A percentile compares a stretch with the other conserved stretches of the same genome.
Evolutionary conservation across 2,797 vertebrate species (phyloP).

Genomic region (Tragopan temminckii): DNA sequence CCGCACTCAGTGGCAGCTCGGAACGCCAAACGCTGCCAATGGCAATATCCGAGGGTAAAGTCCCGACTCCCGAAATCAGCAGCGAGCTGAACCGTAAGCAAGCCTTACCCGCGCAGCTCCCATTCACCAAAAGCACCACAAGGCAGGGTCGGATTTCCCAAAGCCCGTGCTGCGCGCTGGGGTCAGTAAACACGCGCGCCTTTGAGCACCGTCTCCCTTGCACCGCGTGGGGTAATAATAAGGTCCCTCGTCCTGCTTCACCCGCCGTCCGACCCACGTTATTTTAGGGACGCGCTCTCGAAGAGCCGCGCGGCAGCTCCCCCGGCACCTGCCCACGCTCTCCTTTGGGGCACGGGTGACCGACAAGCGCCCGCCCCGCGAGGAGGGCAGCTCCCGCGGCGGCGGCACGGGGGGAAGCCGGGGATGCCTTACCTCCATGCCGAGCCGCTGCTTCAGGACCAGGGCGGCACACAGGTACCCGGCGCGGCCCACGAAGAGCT

Average conservation of each 20-base stretch:
- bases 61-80: neutral
- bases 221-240: rapidly evolving
- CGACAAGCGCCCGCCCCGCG: no score
- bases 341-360: no score
- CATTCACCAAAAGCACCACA: neutral
- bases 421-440: slow-evolving; percentile 85
- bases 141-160: neutral
- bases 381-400: no score
- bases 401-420: no score
- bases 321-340: no score
- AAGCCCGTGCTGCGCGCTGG: neutral
- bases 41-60: neutral
- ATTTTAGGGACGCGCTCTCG: neutral
- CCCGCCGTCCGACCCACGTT: neutral
- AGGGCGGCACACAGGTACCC: slow-evolving; percentile 91
- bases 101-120: neutral
- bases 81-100: neutral
- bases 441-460: slow-evolving; percentile 89
- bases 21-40: neutral
- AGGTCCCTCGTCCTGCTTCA: neutral
- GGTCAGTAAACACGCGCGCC: neutral
- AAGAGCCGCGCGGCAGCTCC: neutral
- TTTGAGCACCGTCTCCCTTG: neutral
- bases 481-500: slow-evolving; percentile 91
- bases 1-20: neutral